Percentiles rank a stretch among this genome's conserved stretches.
Conservation (phyloP, 2,888 invertebrate species). For the Buathra laborator region DNA sequence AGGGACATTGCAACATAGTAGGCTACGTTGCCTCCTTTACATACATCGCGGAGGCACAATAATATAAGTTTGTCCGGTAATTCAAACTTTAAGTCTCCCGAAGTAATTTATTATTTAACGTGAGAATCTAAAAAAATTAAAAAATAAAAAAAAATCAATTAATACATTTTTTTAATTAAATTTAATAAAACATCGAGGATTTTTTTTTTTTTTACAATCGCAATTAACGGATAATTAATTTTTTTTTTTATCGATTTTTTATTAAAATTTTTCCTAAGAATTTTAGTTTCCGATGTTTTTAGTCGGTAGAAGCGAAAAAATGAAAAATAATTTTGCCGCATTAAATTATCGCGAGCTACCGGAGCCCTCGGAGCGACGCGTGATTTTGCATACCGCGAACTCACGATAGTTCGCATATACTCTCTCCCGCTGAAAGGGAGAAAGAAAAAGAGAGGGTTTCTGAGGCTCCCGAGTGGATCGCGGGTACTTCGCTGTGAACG, state of each 20-base stretch:
- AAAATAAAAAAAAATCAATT: not conserved
- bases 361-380: conserved; percentile 59
- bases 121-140: not conserved
- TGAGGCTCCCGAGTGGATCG: conserved; percentile 51
- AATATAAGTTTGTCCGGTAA: too few relatives aligned
- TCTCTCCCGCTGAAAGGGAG: conserved; percentile 39
- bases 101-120: not conserved
- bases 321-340: conserved; percentile 32
- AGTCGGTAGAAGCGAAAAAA: not conserved
- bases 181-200: not conserved
- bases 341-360: conserved; percentile 62
- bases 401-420: conserved; percentile 62
- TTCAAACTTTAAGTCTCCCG: not conserved
- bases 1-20: too few relatives aligned
- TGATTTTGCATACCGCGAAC: conserved; percentile 62
- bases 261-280: not conserved
- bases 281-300: not conserved
- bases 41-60: too few relatives aligned
- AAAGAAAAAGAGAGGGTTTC: conserved; percentile 51
- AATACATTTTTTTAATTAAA: not conserved
- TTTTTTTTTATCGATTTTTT: not conserved
- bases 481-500: conserved; percentile 71
- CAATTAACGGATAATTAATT: not conserved
- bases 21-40: not conserved
- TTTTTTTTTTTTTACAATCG: not conserved